phyloP scores from a whole-genome alignment of 1,140 invertebrate genomes.

The Rhopalosiphum padi region DNA sequence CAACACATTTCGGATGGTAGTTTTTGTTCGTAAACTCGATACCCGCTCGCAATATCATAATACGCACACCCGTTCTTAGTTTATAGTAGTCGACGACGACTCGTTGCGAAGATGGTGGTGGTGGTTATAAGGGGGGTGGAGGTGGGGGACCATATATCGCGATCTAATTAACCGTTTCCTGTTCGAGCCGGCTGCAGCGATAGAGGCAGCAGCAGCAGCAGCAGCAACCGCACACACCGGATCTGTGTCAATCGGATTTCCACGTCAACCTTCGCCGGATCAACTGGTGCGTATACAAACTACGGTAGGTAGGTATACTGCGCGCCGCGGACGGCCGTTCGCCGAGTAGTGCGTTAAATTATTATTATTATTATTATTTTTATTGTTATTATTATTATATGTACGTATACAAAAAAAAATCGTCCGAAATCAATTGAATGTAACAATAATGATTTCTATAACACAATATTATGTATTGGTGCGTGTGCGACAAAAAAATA shows the following conservation, averaged over 20 bases:
- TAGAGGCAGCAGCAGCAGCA: neutral
- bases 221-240: slow-evolving; percentile 22
- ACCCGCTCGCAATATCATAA: neutral
- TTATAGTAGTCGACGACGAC: neutral
- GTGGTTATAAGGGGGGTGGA: too few species aligned
- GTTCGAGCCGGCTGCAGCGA: slow-evolving; percentile 32
- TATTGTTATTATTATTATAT: neutral
- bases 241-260: slow-evolving; percentile 46
- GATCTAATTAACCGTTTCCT: slow-evolving; percentile 54
- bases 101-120: too few species aligned
- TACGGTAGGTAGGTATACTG: neutral
- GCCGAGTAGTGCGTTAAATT: neutral
- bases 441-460: neutral
- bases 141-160: neutral
- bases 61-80: neutral
- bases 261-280: slow-evolving; percentile 14
- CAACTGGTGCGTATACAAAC: slow-evolving; percentile 36
- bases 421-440: slow-evolving; percentile 33
- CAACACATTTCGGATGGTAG: neutral
- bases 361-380: neutral
- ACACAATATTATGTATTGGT: neutral
- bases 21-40: neutral
- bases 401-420: neutral
- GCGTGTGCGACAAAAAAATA: neutral
- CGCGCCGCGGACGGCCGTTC: too few species aligned